A percentile compares a stretch with the other conserved stretches of the same genome.
Evolutionary conservation across 2,113 vertebrate genomes (phyloP).

Genomic region (Canis aureus): DNA sequence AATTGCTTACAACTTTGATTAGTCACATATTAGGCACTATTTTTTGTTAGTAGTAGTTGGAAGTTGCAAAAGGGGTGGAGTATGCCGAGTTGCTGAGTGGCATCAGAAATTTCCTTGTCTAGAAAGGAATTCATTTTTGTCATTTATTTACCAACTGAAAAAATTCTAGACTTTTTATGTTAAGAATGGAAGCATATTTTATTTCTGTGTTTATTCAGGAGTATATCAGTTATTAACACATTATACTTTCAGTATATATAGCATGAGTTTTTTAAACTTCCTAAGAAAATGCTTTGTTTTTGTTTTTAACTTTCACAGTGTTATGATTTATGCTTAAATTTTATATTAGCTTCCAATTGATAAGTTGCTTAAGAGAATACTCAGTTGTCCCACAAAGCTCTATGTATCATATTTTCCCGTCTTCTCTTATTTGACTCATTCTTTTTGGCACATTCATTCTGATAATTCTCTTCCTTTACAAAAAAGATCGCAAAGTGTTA

Average conservation of each 20-base stretch:
- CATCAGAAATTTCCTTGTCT: slow-evolving; percentile 8
- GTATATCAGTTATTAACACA: neutral
- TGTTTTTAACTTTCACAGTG: neutral
- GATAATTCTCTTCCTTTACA: slow-evolving; percentile 45
- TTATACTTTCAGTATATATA: neutral
- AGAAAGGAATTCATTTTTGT: slow-evolving; percentile 10
- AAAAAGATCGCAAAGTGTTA: neutral
- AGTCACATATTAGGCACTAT: neutral
- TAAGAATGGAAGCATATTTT: neutral
- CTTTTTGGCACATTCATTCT: neutral
- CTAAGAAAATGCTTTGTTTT: neutral
- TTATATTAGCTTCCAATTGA: neutral
- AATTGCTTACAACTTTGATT: neutral
- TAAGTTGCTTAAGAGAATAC: neutral
- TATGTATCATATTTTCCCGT: slow-evolving; percentile 8
- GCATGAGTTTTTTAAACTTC: neutral
- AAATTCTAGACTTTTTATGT: neutral
- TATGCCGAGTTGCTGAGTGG: neutral
- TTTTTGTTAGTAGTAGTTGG: neutral
- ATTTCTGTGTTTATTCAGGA: slow-evolving; percentile 36
- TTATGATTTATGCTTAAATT: slow-evolving; percentile 5
- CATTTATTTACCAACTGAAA: slow-evolving; percentile 27
- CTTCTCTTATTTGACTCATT: slow-evolving; percentile 11
- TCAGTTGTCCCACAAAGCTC: neutral
- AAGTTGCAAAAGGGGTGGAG: neutral